These are phyloP conservation scores for Leuciscus idus DNA, from an alignment of 2,113 vertebrate genomes.

Conservation along the genomic window DNA sequence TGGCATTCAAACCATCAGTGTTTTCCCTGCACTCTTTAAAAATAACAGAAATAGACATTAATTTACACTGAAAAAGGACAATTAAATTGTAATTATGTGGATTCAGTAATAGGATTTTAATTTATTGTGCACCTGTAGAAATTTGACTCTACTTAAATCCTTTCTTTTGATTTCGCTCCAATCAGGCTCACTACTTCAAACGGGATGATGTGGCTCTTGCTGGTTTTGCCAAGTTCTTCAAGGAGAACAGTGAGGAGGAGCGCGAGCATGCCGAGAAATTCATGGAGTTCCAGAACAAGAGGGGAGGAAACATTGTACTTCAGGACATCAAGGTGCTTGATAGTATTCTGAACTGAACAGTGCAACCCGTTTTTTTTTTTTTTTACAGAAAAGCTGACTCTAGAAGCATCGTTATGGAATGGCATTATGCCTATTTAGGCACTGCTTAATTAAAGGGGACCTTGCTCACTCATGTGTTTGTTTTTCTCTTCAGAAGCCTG, in stretches of 20 bases:
- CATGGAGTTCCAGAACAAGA: conserved; percentile 81
- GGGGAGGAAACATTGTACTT: conserved; percentile 81
- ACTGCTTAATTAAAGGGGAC: too few relatives aligned
- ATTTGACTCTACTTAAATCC: too few relatives aligned
- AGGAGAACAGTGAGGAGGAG: conserved; percentile 80
- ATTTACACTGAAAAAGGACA: too few relatives aligned
- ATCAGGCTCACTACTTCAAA: conserved; percentile 81
- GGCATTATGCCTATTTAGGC: neutral
- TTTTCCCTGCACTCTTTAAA: too few relatives aligned
- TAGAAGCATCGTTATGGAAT: neutral
- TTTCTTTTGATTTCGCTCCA: too few relatives aligned
- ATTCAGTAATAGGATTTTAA: too few relatives aligned
- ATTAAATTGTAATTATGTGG: too few relatives aligned
- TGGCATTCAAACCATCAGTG: too few relatives aligned
- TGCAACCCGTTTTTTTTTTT: too few relatives aligned
- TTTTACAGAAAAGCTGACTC: too few relatives aligned
- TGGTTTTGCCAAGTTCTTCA: conserved; percentile 84
- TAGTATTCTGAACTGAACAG: neutral
- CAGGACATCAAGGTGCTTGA: conserved; percentile 80
- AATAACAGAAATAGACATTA: too few relatives aligned
- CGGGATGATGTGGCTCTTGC: conserved; percentile 84
- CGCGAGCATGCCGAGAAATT: conserved; percentile 79
- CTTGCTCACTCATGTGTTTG: neutral
- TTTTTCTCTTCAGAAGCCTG: conserved; percentile 67
- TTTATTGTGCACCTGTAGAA: too few relatives aligned